Evolutionary conservation across 2,888 invertebrate species (phyloP).

Genomic region (Yponomeuta plumbellus): DNA sequence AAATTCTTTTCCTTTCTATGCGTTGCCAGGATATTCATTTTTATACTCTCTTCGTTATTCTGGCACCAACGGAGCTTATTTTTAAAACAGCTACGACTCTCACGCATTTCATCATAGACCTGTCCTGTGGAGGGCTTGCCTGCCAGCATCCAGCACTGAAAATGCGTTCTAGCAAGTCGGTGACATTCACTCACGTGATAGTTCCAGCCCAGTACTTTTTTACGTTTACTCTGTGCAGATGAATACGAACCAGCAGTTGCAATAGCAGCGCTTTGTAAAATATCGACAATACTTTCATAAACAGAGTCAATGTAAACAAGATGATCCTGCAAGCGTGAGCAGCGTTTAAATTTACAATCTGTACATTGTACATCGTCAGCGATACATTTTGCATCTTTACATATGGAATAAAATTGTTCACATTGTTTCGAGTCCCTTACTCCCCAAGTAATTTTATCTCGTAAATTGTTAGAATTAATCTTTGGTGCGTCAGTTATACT

Average conservation of each 20-base stretch:
- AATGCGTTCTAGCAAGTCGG: neutral
- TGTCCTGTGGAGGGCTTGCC: constrained; percentile 4
- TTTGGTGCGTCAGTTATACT: neutral
- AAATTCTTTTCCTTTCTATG: constrained; percentile 19
- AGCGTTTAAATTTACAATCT: neutral
- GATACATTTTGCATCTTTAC: neutral
- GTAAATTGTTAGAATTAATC: neutral
- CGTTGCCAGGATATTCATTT: constrained; percentile 23
- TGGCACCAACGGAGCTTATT: constrained; percentile 23
- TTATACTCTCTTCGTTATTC: constrained; percentile 22
- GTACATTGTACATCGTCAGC: neutral
- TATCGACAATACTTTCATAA: neutral
- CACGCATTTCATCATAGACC: constrained; percentile 9
- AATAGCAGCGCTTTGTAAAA: neutral
- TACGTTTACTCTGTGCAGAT: neutral
- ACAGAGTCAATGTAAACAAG: no score
- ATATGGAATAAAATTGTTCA: neutral
- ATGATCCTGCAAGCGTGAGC: neutral
- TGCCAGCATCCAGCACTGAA: neutral
- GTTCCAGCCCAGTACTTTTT: constrained; percentile 13
- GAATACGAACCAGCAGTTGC: neutral
- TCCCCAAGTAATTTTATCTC: constrained; percentile 1
- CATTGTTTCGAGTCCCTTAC: neutral
- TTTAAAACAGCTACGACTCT: constrained; percentile 19
- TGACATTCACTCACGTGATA: constrained; percentile 5